Conservation (phyloP, 2,888 invertebrate species). For the Glaucopsyche alexis region DNA sequence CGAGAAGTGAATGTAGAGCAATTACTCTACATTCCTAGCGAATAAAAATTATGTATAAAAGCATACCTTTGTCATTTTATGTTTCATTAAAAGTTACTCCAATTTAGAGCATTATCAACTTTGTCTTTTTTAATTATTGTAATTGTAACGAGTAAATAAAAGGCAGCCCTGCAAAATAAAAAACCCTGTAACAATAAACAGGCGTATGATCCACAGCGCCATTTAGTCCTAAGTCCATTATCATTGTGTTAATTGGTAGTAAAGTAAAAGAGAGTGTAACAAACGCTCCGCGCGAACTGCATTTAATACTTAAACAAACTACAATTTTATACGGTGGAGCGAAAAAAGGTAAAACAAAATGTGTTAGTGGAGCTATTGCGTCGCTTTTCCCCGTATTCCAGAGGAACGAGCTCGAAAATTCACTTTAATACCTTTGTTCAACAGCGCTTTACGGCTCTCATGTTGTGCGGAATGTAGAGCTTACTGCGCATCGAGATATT, state of each 20-base stretch:
- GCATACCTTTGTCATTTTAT: not conserved
- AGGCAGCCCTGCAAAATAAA: not conserved
- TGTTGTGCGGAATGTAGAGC: slow-evolving; percentile 62
- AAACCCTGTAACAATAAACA: slow-evolving; percentile 8
- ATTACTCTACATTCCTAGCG: not conserved
- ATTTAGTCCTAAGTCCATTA: slow-evolving; percentile 14
- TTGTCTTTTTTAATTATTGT: not conserved
- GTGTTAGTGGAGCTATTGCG: slow-evolving; percentile 68
- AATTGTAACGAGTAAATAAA: not conserved
- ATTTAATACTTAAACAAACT: slow-evolving; percentile 53
- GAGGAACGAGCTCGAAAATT: slow-evolving; percentile 70
- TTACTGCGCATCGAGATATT: slow-evolving; percentile 60
- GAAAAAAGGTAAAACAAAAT: slow-evolving; percentile 62
- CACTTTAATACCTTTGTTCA: slow-evolving; percentile 77
- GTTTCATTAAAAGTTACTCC: not conserved
- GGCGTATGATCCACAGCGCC: not conserved
- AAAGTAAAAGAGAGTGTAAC: slow-evolving; percentile 47
- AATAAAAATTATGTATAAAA: not conserved
- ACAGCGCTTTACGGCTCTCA: slow-evolving; percentile 70
- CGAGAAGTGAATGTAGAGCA: not conserved
- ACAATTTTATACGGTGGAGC: slow-evolving; percentile 66
- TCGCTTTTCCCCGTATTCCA: slow-evolving; percentile 65
- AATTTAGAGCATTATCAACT: not conserved
- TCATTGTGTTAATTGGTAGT: slow-evolving; percentile 20
- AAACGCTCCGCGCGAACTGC: slow-evolving; percentile 50